Percentiles rank a stretch among this genome's conserved stretches.
Evolutionary conservation across 2,113 vertebrate species (phyloP).

Genomic region (Alligator mississippiensis): DNA sequence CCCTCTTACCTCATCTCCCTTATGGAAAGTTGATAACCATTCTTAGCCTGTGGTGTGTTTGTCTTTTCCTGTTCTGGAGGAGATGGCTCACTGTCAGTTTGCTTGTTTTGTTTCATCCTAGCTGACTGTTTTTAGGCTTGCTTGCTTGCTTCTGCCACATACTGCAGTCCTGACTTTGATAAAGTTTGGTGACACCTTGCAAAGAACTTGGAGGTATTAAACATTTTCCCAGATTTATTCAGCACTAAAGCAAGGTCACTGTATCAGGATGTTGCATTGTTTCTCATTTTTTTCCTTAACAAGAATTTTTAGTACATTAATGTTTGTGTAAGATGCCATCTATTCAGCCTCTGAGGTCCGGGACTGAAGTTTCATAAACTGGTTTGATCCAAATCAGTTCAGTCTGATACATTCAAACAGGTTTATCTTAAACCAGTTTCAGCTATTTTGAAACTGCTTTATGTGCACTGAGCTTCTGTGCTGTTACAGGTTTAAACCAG

Average conservation of each 20-base stretch:
- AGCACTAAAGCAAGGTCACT: background rate
- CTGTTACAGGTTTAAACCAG: too few relatives aligned
- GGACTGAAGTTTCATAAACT: background rate
- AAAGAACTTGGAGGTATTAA: background rate
- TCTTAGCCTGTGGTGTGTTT: background rate
- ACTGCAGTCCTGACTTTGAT: fast-evolving
- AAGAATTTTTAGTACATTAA: background rate
- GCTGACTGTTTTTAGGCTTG: background rate
- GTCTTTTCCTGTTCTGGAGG: background rate
- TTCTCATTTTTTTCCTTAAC: background rate
- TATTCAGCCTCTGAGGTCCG: background rate
- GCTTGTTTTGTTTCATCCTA: background rate
- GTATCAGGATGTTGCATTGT: background rate
- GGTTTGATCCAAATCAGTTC: too few relatives aligned
- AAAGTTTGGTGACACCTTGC: background rate
- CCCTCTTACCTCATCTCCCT: background rate
- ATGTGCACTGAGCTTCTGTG: too few relatives aligned
- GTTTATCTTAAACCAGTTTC: too few relatives aligned
- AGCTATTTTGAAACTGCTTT: too few relatives aligned
- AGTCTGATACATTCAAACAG: too few relatives aligned
- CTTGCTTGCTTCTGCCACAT: background rate
- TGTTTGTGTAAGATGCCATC: background rate
- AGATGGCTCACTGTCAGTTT: background rate
- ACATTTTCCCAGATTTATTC: background rate
- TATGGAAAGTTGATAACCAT: background rate